A percentile compares a stretch with the other conserved stretches of the same genome.
phyloP scores from a whole-genome alignment of 1,140 invertebrate genomes.

The Tetragonula clypearis region DNA sequence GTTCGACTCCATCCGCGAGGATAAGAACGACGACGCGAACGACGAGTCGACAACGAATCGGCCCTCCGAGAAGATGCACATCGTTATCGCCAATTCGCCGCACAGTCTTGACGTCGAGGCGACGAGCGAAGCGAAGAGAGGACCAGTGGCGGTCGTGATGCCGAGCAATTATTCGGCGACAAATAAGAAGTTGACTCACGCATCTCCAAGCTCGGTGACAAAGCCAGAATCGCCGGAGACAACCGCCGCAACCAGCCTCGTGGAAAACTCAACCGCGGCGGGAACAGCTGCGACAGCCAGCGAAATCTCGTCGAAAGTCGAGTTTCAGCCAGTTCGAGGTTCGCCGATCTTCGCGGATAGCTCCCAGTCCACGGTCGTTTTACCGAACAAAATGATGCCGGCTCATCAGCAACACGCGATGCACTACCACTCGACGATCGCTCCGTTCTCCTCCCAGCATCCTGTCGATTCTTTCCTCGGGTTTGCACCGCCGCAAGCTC shows the following conservation, averaged over 20 bases:
- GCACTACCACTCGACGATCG: slow-evolving; percentile 6
- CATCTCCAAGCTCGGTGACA: not conserved
- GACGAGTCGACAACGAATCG: not conserved
- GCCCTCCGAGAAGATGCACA: slow-evolving; percentile 66
- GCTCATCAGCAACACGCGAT: slow-evolving; percentile 26
- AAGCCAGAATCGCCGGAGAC: not conserved
- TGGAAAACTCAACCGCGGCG: not conserved
- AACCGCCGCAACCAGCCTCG: no score
- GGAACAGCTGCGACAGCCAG: not conserved
- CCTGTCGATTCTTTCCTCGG: not conserved
- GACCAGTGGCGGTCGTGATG: slow-evolving; percentile 68
- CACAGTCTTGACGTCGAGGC: slow-evolving; percentile 7
- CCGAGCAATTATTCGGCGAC: slow-evolving; percentile 66
- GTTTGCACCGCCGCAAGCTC: slow-evolving; percentile 48
- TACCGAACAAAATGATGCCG: slow-evolving; percentile 32
- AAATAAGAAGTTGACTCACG: not conserved
- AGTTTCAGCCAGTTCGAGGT: slow-evolving; percentile 22
- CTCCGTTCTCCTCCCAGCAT: slow-evolving; percentile 1
- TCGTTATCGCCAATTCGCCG: slow-evolving; percentile 69
- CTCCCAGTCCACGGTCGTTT: not conserved
- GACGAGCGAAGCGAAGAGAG: slow-evolving; percentile 43
- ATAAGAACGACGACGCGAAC: slow-evolving; percentile 3
- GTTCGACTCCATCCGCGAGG: not conserved
- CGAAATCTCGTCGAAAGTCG: slow-evolving; percentile 16
- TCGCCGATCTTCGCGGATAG: slow-evolving; percentile 6